Conservation (phyloP, 2,888 invertebrate genomes). For the Saturnia pavonia region DNA sequence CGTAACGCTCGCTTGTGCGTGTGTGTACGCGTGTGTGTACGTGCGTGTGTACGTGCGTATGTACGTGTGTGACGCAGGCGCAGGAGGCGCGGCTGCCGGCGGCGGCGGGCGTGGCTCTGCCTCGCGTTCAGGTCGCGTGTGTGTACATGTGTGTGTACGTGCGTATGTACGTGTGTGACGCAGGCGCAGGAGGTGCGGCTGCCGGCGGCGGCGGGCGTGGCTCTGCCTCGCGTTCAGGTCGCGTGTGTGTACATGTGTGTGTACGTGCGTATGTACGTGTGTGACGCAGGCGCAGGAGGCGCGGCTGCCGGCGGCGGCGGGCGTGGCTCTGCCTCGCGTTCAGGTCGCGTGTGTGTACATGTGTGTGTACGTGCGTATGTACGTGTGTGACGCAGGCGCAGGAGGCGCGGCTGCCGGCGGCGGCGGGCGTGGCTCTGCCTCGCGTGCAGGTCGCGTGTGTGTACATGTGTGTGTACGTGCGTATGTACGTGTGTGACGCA, state of each 20-base stretch:
- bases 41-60: neutral
- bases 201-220: slow-evolving; percentile 95
- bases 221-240: slow-evolving; percentile 92
- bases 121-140: slow-evolving; percentile 91
- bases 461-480: too few relatives aligned
- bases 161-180: slow-evolving; percentile 21
- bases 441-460: slow-evolving; percentile 92
- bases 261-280: neutral
- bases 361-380: neutral
- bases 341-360: too few relatives aligned
- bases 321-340: slow-evolving; percentile 92
- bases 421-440: slow-evolving; percentile 93
- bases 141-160: too few relatives aligned
- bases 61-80: slow-evolving; percentile 65
- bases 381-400: slow-evolving; percentile 72
- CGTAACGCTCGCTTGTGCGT: neutral
- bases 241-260: too few relatives aligned
- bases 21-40: neutral
- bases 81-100: slow-evolving; percentile 93
- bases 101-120: slow-evolving; percentile 94
- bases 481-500: slow-evolving; percentile 37
- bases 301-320: slow-evolving; percentile 94
- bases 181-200: slow-evolving; percentile 90
- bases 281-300: slow-evolving; percentile 86
- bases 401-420: slow-evolving; percentile 93